These are phyloP conservation scores for Drosophila serrata DNA, from an alignment of 1,140 invertebrate species.

Conservation along the genomic window DNA sequence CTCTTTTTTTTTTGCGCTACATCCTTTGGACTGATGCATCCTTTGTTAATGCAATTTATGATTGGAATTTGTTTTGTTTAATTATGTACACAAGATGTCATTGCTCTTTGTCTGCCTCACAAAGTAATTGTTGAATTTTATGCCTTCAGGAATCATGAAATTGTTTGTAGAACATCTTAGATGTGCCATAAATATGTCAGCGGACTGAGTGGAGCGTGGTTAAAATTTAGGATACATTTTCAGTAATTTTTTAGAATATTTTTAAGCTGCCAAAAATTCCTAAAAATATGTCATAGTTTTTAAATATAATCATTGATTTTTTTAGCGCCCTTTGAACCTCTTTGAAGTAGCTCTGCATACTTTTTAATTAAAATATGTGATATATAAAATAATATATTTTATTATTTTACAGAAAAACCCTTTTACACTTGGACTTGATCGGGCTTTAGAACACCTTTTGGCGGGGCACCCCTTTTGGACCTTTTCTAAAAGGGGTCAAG, in stretches of 20 bases:
- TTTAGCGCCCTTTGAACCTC: not conserved
- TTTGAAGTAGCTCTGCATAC: not conserved
- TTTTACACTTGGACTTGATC: slow-evolving; percentile 3
- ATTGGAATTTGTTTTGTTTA: slow-evolving; percentile 40
- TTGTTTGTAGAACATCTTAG: slow-evolving; percentile 38
- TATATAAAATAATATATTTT: not conserved
- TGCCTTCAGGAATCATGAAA: slow-evolving; percentile 23
- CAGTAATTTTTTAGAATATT: not conserved
- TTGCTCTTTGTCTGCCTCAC: slow-evolving; percentile 29
- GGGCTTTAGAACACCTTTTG: slow-evolving; percentile 17
- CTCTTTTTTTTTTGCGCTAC: slow-evolving; percentile 36
- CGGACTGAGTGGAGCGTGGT: not conserved
- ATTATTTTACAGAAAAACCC: slow-evolving; percentile 19
- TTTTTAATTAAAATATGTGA: not conserved
- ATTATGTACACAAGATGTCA: slow-evolving; percentile 54
- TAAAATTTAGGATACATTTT: not conserved
- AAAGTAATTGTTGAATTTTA: slow-evolving; percentile 38
- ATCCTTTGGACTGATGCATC: slow-evolving; percentile 25
- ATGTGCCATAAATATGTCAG: slow-evolving; percentile 43
- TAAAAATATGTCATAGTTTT: not conserved
- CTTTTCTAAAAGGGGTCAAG: slow-evolving; percentile 20
- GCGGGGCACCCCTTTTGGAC: slow-evolving; percentile 18
- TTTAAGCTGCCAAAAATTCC: not conserved
- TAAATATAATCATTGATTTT: not conserved
- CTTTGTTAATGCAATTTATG: slow-evolving; percentile 52